Conservation (phyloP, 2,888 invertebrate genomes). For the Nysson spinosus region DNA sequence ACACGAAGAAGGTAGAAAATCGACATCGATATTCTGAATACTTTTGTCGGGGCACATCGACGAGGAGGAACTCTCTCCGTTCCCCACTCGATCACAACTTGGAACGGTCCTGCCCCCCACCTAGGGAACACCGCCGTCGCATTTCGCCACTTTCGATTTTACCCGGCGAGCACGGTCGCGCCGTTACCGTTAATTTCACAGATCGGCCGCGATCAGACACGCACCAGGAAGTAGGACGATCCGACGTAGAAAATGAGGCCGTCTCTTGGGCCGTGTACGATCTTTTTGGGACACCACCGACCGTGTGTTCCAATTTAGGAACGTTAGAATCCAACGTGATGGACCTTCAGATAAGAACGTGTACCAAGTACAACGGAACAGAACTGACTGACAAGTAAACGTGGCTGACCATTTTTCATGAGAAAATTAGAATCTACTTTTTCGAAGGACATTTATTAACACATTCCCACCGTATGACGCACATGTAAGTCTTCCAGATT, state of each 20-base stretch:
- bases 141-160: slow-evolving; percentile 68
- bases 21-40: no score
- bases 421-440: no score
- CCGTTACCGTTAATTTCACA: slow-evolving; percentile 59
- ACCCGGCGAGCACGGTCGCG: slow-evolving; percentile 39
- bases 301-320: slow-evolving; percentile 16
- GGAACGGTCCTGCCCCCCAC: slow-evolving; percentile 15
- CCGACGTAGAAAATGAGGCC: slow-evolving; percentile 42
- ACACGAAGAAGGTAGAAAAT: no score
- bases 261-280: neutral
- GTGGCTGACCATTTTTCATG: no score
- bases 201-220: slow-evolving; percentile 44
- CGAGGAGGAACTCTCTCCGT: slow-evolving; percentile 43
- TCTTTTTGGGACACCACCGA: slow-evolving; percentile 6
- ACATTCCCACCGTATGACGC: no score
- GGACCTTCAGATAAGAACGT: no score
- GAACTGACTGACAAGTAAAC: no score
- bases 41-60: no score
- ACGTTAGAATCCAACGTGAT: neutral
- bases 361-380: no score
- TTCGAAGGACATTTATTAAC: no score
- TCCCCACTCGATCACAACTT: slow-evolving; percentile 21
- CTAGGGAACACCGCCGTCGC: slow-evolving; percentile 25
- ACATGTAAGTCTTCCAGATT: no score
- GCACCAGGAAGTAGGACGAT: slow-evolving; percentile 57